Percentiles rank a stretch among this genome's conserved stretches.
Conservation (phyloP, 2,797 vertebrate genomes). For the Mastacembelus armatus region DNA sequence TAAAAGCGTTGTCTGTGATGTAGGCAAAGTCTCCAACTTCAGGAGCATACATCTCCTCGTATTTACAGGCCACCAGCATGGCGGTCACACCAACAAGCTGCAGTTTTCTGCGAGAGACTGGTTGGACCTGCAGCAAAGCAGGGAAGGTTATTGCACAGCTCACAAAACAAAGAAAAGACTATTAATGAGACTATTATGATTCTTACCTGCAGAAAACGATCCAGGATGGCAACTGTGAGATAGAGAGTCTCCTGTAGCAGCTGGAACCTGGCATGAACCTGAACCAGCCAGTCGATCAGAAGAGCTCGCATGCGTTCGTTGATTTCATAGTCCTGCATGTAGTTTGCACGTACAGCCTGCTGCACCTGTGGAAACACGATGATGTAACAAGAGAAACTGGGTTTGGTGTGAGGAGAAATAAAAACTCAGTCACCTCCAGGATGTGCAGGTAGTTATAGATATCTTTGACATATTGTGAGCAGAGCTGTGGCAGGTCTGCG, state of each 20-base stretch:
- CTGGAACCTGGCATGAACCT: slow-evolving; percentile 93
- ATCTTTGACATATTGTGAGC: slow-evolving; percentile 93
- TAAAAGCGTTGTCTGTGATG: slow-evolving; percentile 93
- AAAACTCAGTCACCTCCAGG: slow-evolving; percentile 89
- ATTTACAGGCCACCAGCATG: slow-evolving; percentile 93
- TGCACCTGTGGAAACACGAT: slow-evolving; percentile 76
- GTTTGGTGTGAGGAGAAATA: rapidly evolving
- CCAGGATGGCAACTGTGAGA: slow-evolving; percentile 91
- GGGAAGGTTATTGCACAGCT: not conserved
- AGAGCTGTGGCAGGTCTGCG: slow-evolving; percentile 89
- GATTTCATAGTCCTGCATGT: slow-evolving; percentile 89
- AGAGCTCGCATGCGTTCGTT: slow-evolving; percentile 91
- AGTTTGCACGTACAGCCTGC: slow-evolving; percentile 84
- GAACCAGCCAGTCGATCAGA: slow-evolving; percentile 95
- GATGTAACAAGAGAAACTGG: rapidly evolving
- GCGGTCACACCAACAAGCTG: slow-evolving; percentile 93
- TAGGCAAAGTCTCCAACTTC: slow-evolving; percentile 93
- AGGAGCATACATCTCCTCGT: slow-evolving; percentile 92
- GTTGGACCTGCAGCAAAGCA: slow-evolving; percentile 82
- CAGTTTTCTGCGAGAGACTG: slow-evolving; percentile 90
- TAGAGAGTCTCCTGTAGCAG: slow-evolving; percentile 96
- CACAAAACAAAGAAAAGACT: not conserved
- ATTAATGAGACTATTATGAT: rapidly evolving
- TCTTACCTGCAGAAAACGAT: slow-evolving; percentile 93
- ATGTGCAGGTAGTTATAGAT: slow-evolving; percentile 91